Evolutionary conservation across 2,888 invertebrate genomes (phyloP).

Genomic region (Xanthorhoe spadicearia): DNA sequence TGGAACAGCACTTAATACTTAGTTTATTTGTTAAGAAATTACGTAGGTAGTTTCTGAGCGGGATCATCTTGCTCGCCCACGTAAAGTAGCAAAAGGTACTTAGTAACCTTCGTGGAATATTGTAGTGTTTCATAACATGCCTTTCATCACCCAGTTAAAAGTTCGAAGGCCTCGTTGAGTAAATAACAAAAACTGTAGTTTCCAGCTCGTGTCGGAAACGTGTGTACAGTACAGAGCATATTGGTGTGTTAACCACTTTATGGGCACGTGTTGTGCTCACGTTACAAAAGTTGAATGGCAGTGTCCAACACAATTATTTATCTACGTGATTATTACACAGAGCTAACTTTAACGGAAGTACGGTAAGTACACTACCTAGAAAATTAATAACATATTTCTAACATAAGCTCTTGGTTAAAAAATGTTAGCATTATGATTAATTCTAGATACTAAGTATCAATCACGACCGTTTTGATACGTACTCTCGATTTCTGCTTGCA

Average conservation of each 20-base stretch:
- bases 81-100: not conserved
- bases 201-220: conserved; percentile 32
- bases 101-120: not conserved
- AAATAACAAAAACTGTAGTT: conserved; percentile 38
- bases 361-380: not conserved
- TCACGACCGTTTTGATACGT: conserved; percentile 15
- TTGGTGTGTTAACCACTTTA: conserved; percentile 38
- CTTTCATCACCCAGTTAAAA: conserved; percentile 31
- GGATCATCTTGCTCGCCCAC: conserved; percentile 17
- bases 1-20: too few species aligned
- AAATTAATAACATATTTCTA: not conserved
- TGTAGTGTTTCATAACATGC: conserved; percentile 23
- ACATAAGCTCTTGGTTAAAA: not conserved
- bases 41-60: conserved; percentile 5
- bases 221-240: conserved; percentile 38
- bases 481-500: conserved; percentile 25
- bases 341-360: not conserved
- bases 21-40: not conserved
- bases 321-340: not conserved
- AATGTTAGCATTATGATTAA: not conserved
- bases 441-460: not conserved
- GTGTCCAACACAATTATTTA: conserved; percentile 8
- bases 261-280: conserved; percentile 30
- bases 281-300: conserved; percentile 28
- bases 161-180: conserved; percentile 30